Percentiles rank a stretch among this genome's conserved stretches.
Conservation (phyloP, 2,888 invertebrate genomes). For the Leucozona laternaria region DNA sequence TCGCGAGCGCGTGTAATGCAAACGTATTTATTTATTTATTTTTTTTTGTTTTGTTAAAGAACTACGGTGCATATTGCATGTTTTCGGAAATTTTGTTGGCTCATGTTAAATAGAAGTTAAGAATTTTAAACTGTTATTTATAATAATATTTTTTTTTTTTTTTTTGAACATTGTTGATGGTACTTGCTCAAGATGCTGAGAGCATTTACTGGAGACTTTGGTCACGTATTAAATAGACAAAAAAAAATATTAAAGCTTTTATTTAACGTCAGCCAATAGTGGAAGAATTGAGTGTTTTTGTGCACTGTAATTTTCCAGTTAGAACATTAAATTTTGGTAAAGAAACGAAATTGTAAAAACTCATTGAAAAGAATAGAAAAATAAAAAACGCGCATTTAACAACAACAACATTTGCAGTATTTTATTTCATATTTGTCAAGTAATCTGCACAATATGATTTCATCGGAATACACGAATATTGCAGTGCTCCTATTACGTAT, state of each 20-base stretch:
- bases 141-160: conserved; percentile 45
- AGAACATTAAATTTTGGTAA: conserved; percentile 58
- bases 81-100: conserved; percentile 43
- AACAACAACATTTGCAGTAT: conserved; percentile 45
- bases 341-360: conserved; percentile 68
- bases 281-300: neutral
- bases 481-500: too few species aligned
- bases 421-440: neutral
- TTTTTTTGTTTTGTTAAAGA: conserved; percentile 44
- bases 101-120: conserved; percentile 65
- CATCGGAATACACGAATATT: too few species aligned
- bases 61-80: conserved; percentile 23
- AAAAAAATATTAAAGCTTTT: conserved; percentile 33
- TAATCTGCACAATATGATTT: too few species aligned
- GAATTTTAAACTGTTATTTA: conserved; percentile 17
- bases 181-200: conserved; percentile 71
- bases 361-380: conserved; percentile 65
- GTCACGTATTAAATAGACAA: conserved; percentile 33
- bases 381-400: conserved; percentile 73
- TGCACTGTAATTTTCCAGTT: conserved; percentile 48
- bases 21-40: conserved; percentile 22
- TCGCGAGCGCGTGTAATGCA: conserved; percentile 58
- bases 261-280: conserved; percentile 67
- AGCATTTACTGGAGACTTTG: conserved; percentile 47
- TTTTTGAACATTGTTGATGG: conserved; percentile 33